Percentiles rank a stretch among this genome's conserved stretches.
Evolutionary conservation across 2,888 invertebrate genomes (phyloP).

Genomic region (Eilema caniola): DNA sequence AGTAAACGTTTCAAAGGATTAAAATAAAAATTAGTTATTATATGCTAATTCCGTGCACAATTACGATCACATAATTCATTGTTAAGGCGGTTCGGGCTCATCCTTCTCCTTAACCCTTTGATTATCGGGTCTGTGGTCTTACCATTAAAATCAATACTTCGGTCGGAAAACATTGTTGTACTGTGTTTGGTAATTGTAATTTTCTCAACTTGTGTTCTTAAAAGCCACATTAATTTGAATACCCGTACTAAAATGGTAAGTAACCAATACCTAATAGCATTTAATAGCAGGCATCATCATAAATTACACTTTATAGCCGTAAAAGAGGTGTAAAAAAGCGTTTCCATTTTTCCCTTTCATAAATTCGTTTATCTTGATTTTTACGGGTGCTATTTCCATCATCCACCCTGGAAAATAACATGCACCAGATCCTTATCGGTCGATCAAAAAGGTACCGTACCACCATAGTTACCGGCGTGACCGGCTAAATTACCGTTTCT

Average conservation of each 20-base stretch:
- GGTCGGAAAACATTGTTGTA: not conserved
- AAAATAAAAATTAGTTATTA: no score
- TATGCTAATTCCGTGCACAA: not conserved
- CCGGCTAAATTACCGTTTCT: no score
- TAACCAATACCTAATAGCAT: not conserved
- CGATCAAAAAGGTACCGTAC: no score
- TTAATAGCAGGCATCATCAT: not conserved
- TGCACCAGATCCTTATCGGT: no score
- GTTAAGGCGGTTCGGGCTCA: not conserved
- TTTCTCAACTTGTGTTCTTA: not conserved
- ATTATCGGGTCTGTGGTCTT: not conserved
- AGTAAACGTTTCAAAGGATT: not conserved
- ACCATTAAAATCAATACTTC: constrained; percentile 1
- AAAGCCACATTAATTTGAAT: not conserved
- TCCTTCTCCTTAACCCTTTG: not conserved
- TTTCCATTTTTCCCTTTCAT: no score
- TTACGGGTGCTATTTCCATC: no score
- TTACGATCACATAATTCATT: not conserved
- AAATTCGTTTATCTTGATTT: no score
- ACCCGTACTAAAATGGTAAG: not conserved
- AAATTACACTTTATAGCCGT: no score
- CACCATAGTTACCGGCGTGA: no score
- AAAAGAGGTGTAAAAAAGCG: no score
- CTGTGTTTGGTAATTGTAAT: not conserved
- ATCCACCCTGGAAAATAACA: no score